Base-by-base conservation (phyloP, 2,888 invertebrate species). In the Lathronympha strigana region DNA sequence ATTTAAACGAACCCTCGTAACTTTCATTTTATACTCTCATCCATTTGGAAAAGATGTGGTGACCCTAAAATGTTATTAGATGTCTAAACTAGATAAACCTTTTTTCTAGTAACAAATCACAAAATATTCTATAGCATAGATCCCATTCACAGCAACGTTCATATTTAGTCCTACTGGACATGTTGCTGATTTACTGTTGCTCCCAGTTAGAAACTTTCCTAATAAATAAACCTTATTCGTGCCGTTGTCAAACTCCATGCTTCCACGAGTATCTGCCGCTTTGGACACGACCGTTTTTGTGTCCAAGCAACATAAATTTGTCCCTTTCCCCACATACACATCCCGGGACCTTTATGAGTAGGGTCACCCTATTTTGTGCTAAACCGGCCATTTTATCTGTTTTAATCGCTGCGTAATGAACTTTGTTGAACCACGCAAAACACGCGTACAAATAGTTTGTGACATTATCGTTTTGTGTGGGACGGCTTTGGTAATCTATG, bases 151-250 rank as follows among this genome's bases (percentile, higher is more conserved):
- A 70, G 63, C 63, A 55, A 64, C 61, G 63, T 66, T 71, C 67
- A 68, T 68, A 71, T 71, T 73, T 76, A 75, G 68, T 78, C 78
- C 77, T 75, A 74, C 76, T 75, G 79, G 82, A 80, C 82, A 82
- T 82, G 81, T 82, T 81, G 83, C 83, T 88, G 87, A 90, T 90
- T 88, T 88, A 90, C 81, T 84, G 86, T 82, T 76, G 76, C 79
- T 73, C 73, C 71, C 78, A 81, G 82, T 85, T 82, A 75, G 77
- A 79, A 90, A 91, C 86, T 91, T 90, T 87, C 70, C 83, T 85
- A 88, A 91, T 91, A 90, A 90, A 91, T 90, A 89, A 89, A 84
- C 87, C 86, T 82, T 88, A 86, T 87, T 86, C 85, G 81, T 77
- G 82, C 87, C 83, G 82, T 84, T 81, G 89, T 88, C 90, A 86